A percentile compares a stretch with the other conserved stretches of the same genome.
Evolutionary conservation across 1,140 invertebrate species (phyloP).

Genomic region (Planococcus citri): DNA sequence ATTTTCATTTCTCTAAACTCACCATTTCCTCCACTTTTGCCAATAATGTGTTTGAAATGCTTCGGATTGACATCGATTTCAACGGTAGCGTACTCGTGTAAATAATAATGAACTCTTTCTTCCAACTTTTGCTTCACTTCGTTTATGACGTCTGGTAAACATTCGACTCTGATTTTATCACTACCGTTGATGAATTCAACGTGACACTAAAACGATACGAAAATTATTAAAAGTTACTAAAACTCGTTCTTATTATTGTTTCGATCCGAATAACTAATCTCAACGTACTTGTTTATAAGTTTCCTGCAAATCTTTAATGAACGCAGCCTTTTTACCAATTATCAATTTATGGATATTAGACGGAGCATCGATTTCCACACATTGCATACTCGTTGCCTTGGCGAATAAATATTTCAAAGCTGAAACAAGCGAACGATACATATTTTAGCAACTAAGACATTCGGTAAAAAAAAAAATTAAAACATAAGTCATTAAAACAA

Average conservation of each 20-base stretch:
- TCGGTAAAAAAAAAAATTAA: too few relatives aligned
- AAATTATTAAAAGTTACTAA: too few relatives aligned
- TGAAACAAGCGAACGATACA: constrained; percentile 32
- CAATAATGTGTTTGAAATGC: constrained; percentile 95
- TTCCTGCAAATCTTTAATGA: constrained; percentile 84
- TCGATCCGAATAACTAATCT: too few relatives aligned
- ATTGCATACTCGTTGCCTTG: constrained; percentile 87
- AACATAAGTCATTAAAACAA: too few relatives aligned
- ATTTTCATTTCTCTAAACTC: too few relatives aligned
- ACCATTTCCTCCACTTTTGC: constrained; percentile 82
- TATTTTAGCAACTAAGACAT: too few relatives aligned
- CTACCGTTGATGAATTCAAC: constrained; percentile 82
- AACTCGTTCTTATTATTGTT: too few relatives aligned
- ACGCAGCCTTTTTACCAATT: constrained; percentile 88
- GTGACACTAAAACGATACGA: constrained; percentile 51
- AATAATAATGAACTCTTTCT: constrained; percentile 64
- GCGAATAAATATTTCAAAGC: constrained; percentile 88
- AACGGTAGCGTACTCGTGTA: constrained; percentile 46
- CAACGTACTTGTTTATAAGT: constrained; percentile 92
- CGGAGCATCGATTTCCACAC: constrained; percentile 73
- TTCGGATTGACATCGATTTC: constrained; percentile 76
- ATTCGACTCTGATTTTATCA: constrained; percentile 86
- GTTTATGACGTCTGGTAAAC: constrained; percentile 87
- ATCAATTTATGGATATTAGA: constrained; percentile 89
- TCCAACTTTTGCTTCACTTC: constrained; percentile 66